Evolutionary conservation across 2,113 vertebrate genomes (phyloP).

Genomic region (Lophochroa leadbeateri): DNA sequence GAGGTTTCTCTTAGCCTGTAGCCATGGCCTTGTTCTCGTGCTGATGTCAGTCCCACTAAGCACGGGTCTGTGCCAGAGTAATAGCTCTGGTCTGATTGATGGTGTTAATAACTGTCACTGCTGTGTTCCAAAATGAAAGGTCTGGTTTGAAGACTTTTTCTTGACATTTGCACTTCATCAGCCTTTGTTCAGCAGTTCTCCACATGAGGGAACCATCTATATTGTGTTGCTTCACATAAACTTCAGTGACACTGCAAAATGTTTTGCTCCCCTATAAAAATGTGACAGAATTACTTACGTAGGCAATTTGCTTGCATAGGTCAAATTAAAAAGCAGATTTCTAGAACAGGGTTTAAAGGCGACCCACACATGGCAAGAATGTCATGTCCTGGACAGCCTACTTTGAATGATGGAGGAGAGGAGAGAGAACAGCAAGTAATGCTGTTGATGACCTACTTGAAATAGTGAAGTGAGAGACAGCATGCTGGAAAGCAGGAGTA

Average conservation of each 20-base stretch:
- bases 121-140: conserved; percentile 48
- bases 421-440: background rate
- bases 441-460: background rate
- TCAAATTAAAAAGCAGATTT: conserved; percentile 28
- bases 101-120: conserved; percentile 65
- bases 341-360: background rate
- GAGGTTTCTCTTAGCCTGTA: background rate
- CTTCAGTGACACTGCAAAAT: conserved; percentile 30
- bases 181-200: conserved; percentile 61
- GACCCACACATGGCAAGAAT: background rate
- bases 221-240: conserved; percentile 36
- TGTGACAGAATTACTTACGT: background rate
- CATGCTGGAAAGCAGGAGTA: background rate
- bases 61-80: conserved; percentile 12
- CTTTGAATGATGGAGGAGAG: background rate
- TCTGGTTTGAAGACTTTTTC: conserved; percentile 61
- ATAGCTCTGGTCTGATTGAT: conserved; percentile 51
- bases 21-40: background rate
- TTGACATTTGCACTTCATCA: conserved; percentile 65
- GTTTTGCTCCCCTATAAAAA: conserved; percentile 11
- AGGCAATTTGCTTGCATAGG: background rate
- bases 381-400: background rate
- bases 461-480: background rate
- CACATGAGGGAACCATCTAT: conserved; percentile 35
- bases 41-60: conserved; percentile 35